Conservation (phyloP, 2,888 invertebrate genomes). For the Bellardia bayeri region DNA sequence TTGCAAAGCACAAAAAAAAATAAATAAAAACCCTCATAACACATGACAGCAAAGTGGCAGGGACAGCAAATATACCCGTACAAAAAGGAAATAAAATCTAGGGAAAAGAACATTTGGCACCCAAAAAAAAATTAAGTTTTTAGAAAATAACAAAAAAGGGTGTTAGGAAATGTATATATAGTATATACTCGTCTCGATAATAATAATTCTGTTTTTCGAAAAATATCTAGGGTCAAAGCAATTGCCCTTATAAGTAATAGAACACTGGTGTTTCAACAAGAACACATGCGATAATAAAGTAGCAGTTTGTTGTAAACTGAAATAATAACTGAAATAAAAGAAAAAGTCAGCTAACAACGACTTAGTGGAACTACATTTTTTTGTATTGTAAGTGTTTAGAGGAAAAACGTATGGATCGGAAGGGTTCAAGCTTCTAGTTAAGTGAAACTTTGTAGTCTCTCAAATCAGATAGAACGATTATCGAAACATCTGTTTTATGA, state of each 20-base stretch:
- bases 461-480: too few species aligned
- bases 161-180: conserved; percentile 15
- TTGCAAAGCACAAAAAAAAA: conserved; percentile 41
- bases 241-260: conserved; percentile 61
- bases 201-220: conserved; percentile 35
- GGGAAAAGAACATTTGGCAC: conserved; percentile 57
- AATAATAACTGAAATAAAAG: too few species aligned
- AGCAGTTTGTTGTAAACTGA: neutral
- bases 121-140: conserved; percentile 7
- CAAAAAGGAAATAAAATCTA: conserved; percentile 43
- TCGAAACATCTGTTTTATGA: too few species aligned
- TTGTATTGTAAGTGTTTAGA: neutral
- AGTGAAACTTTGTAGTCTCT: too few species aligned
- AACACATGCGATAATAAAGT: conserved; percentile 22
- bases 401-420: too few species aligned
- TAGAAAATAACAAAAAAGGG: conserved; percentile 51
- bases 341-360: neutral
- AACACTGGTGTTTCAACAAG: conserved; percentile 46
- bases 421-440: too few species aligned
- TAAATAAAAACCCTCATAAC: conserved; percentile 53
- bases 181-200: conserved; percentile 28
- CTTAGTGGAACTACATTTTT: neutral
- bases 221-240: conserved; percentile 65
- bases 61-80: conserved; percentile 1
- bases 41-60: conserved; percentile 53